Percentiles rank a stretch among this genome's conserved stretches.
phyloP scores from a whole-genome alignment of 1,140 invertebrate species.

The Brachionus calyciflorus region DNA sequence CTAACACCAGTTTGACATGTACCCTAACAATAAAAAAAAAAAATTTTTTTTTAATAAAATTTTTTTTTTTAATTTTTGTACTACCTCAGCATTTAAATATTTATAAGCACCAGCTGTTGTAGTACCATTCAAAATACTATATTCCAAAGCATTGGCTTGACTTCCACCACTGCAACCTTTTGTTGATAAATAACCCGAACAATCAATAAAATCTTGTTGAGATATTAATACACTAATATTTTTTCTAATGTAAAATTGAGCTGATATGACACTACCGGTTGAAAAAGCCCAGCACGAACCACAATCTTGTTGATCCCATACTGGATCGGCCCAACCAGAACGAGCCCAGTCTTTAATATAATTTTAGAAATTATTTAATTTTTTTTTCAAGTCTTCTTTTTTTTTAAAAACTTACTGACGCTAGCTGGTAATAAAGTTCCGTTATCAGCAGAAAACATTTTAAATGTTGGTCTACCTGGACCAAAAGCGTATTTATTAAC shows the following conservation, averaged over 20 bases:
- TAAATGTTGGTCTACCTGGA: background rate
- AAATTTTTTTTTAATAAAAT: background rate
- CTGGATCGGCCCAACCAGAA: background rate
- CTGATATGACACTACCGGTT: constrained; percentile 52
- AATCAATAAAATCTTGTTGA: constrained; percentile 56
- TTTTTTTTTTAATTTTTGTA: background rate
- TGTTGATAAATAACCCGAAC: constrained; percentile 51
- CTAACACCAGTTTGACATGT: background rate
- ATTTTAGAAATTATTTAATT: background rate
- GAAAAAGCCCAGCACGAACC: constrained; percentile 47
- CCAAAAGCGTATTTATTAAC: background rate
- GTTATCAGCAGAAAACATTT: constrained; percentile 4
- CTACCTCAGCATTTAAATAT: background rate
- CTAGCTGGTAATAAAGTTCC: background rate
- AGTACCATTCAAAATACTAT: constrained; percentile 49
- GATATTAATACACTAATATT: constrained; percentile 51
- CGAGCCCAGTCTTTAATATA: constrained; percentile 18
- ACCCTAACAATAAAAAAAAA: background rate
- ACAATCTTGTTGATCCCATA: constrained; percentile 41
- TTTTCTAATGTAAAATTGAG: constrained; percentile 50
- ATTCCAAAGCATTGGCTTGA: constrained; percentile 56
- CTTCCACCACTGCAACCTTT: constrained; percentile 56
- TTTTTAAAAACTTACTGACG: background rate
- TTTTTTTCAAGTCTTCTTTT: background rate
- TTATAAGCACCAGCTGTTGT: constrained; percentile 1